A percentile compares a stretch with the other conserved stretches of the same genome.
Evolutionary conservation across 2,888 invertebrate genomes (phyloP).

Genomic region (Ellobium chinense): DNA sequence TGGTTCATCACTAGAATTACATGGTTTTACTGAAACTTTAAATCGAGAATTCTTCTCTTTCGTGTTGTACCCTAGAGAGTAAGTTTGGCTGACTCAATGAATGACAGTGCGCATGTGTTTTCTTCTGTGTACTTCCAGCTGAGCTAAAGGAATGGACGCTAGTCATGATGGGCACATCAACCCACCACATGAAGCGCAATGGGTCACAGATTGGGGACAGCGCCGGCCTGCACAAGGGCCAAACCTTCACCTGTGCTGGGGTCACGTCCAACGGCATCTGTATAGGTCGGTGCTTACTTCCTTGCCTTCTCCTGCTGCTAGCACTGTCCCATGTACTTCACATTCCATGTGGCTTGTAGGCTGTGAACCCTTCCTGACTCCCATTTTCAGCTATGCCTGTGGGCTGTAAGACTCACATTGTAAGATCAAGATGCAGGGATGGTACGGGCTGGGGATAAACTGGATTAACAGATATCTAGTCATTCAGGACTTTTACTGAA

Average conservation of each 20-base stretch:
- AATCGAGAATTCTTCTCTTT: no score
- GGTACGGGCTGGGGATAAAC: no score
- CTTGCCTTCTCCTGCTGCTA: conserved; percentile 15
- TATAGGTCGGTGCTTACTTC: conserved; percentile 63
- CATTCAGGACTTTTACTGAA: no score
- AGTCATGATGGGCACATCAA: conserved; percentile 67
- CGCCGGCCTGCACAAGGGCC: conserved; percentile 41
- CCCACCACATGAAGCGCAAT: conserved; percentile 49
- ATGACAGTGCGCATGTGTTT: no score
- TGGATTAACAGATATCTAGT: no score
- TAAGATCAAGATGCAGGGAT: no score
- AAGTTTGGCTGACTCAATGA: no score
- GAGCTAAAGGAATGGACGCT: conserved; percentile 73
- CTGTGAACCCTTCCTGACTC: neutral
- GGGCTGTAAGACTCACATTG: no score
- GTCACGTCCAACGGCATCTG: conserved; percentile 68
- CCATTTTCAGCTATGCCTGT: no score
- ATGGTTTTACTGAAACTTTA: no score
- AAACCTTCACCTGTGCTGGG: conserved; percentile 66
- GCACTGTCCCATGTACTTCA: neutral
- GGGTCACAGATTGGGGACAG: neutral
- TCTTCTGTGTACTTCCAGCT: conserved; percentile 56
- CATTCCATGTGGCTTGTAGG: conserved; percentile 18
- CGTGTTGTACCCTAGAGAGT: no score
- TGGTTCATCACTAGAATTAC: no score